A percentile compares a stretch with the other conserved stretches of the same genome.
Conservation (phyloP, 2,797 vertebrate species). For the Eulemur rubriventer region DNA sequence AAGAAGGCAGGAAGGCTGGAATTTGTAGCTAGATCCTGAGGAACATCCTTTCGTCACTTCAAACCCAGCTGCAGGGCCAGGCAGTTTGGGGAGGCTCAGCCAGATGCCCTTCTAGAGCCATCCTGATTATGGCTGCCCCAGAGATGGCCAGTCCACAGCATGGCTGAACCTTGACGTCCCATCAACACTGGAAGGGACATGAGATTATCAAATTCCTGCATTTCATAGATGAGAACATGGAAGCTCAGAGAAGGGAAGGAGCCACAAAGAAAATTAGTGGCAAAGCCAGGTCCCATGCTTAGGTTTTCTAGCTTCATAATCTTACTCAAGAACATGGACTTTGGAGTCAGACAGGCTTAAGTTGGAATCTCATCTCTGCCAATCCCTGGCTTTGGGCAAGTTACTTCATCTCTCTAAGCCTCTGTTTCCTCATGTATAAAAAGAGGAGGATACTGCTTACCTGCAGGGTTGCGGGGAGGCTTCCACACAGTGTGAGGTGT, state of each 20-base stretch:
- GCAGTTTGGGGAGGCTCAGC: background rate
- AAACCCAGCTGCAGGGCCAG: background rate
- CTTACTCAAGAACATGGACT: background rate
- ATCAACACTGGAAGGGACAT: background rate
- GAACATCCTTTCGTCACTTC: background rate
- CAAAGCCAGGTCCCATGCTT: background rate
- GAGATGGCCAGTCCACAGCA: background rate
- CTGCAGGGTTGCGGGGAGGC: background rate
- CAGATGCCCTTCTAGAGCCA: background rate
- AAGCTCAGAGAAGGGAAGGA: background rate
- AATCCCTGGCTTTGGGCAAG: background rate
- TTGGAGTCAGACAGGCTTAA: background rate
- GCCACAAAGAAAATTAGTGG: background rate
- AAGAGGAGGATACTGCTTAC: background rate
- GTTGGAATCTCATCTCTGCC: background rate
- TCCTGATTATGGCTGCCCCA: background rate
- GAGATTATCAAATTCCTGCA: background rate
- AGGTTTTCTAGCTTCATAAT: constrained; percentile 3
- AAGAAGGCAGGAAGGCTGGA: background rate
- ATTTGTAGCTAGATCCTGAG: background rate
- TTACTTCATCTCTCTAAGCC: constrained; percentile 28
- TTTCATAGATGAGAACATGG: background rate
- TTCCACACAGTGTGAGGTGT: background rate
- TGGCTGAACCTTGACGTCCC: background rate
- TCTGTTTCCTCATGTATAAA: constrained; percentile 17